Evolutionary conservation across 1,140 invertebrate species (phyloP).

Genomic region (Fopius arisanus): DNA sequence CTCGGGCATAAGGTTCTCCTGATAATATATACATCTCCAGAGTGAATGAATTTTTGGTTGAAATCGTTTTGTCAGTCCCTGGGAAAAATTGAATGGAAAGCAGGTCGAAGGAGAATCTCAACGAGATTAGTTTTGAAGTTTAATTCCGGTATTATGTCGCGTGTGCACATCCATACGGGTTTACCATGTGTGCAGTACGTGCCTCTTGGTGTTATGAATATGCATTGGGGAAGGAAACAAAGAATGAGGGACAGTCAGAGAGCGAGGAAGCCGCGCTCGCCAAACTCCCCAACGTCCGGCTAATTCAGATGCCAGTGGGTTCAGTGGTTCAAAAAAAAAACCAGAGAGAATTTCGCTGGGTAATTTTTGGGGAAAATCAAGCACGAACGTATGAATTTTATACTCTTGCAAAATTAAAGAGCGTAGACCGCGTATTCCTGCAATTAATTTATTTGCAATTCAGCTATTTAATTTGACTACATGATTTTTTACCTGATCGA

Average conservation of each 20-base stretch:
- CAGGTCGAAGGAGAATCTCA: not conserved
- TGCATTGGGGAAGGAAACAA: not conserved
- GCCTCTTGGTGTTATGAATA: slow-evolving; percentile 6
- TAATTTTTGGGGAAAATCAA: no score
- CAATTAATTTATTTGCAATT: no score
- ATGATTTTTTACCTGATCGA: not conserved
- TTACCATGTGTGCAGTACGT: not conserved
- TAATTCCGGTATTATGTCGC: not conserved
- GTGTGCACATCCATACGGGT: not conserved
- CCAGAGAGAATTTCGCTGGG: no score
- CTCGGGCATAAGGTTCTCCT: no score
- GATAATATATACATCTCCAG: no score
- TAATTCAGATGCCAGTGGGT: not conserved
- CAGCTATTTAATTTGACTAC: not conserved
- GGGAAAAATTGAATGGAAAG: not conserved
- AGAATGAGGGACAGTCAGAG: not conserved
- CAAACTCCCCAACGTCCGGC: not conserved
- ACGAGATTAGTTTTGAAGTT: not conserved
- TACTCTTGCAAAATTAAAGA: not conserved
- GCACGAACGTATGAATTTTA: not conserved
- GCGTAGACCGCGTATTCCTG: no score
- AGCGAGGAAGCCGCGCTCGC: not conserved
- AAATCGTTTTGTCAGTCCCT: no score
- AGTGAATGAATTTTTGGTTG: no score
- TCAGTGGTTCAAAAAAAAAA: no score